Conservation (phyloP, 2,888 invertebrate genomes). For the Eudemis profundana region DNA sequence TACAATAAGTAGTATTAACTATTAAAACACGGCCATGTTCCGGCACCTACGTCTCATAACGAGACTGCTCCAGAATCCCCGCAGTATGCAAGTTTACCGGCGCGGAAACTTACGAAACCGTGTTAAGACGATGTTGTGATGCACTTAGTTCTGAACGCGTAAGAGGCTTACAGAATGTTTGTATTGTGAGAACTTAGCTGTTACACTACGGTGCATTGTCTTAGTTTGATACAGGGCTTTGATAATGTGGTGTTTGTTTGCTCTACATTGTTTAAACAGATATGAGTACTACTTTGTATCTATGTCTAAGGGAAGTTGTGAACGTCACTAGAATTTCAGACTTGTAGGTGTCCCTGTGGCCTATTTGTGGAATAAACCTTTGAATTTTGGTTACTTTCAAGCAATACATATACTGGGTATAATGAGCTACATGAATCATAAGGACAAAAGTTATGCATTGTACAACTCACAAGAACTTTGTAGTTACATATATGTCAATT, state of each 20-base stretch:
- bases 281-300: background rate
- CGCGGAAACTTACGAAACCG: conserved; percentile 21
- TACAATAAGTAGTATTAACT: conserved; percentile 1
- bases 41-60: conserved; percentile 10
- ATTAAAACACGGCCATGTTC: conserved; percentile 27
- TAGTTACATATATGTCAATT: too few species aligned
- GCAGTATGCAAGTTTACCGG: conserved; percentile 16
- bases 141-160: conserved; percentile 26
- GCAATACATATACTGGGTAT: too few species aligned
- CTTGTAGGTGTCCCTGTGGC: too few species aligned
- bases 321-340: too few species aligned
- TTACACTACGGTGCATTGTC: conserved; percentile 16
- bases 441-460: too few species aligned
- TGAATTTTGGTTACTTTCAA: too few species aligned
- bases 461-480: too few species aligned
- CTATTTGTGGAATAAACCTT: too few species aligned
- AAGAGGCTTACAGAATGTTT: conserved; percentile 34
- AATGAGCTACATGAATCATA: too few species aligned
- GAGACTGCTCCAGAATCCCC: conserved; percentile 15
- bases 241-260: conserved; percentile 5
- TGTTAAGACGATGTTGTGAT: conserved; percentile 32
- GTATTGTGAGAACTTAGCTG: conserved; percentile 29
- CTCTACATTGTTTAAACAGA: background rate
- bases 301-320: background rate
- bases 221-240: conserved; percentile 4